Percentiles rank a stretch among this genome's conserved stretches.
These are phyloP conservation scores for Alethe castanea DNA, from an alignment of 2,113 vertebrate genomes.

Conservation along the genomic window DNA sequence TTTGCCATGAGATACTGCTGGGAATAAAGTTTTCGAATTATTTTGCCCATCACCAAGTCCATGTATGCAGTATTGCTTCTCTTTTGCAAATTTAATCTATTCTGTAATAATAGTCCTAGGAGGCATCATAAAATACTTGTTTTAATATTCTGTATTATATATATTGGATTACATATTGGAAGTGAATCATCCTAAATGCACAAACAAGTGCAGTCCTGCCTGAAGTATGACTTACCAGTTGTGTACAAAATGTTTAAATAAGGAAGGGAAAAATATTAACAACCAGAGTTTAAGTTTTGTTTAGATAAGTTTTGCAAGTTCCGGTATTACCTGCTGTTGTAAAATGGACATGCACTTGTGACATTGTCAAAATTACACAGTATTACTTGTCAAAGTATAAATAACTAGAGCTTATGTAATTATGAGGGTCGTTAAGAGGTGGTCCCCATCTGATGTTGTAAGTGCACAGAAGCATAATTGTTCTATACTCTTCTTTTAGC, in stretches of 20 bases:
- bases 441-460: background rate
- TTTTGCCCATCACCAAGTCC: background rate
- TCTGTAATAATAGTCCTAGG: background rate
- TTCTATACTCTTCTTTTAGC: constrained; percentile 65
- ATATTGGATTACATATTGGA: background rate
- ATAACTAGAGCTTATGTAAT: background rate
- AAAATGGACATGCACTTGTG: background rate
- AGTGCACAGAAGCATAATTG: background rate
- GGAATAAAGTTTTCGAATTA: background rate
- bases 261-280: background rate
- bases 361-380: accelerated
- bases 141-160: background rate
- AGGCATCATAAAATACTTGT: background rate
- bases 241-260: background rate
- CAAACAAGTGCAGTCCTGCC: background rate
- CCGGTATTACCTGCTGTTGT: background rate
- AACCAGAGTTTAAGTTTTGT: background rate
- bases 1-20: background rate
- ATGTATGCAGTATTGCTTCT: background rate
- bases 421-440: background rate
- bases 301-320: background rate
- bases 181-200: background rate
- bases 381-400: background rate
- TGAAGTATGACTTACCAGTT: background rate
- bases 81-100: background rate